phyloP scores from a whole-genome alignment of 2,113 vertebrate species.

The Notothenia coriiceps region DNA sequence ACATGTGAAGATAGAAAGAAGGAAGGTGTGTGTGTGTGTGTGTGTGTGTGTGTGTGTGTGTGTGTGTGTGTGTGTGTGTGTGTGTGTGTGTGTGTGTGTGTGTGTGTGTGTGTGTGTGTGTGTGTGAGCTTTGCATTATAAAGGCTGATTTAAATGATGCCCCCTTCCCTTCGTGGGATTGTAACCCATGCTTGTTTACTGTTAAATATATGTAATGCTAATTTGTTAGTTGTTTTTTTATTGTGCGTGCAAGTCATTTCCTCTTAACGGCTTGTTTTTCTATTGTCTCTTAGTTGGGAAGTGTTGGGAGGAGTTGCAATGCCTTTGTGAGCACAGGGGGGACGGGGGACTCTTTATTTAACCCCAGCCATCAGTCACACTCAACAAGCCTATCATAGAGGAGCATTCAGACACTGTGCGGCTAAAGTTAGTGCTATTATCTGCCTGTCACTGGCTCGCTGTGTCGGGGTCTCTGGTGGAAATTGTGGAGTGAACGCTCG shows the following conservation, averaged over 20 bases:
- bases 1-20: conserved; percentile 47
- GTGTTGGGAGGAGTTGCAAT: conserved; percentile 45
- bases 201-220: conserved; percentile 68
- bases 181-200: conserved; percentile 23
- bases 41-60: background rate
- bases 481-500: conserved; percentile 75
- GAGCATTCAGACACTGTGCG: conserved; percentile 59
- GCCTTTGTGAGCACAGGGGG: conserved; percentile 49
- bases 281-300: conserved; percentile 56
- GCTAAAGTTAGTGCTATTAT: conserved; percentile 82
- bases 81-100: no score
- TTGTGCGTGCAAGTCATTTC: conserved; percentile 53
- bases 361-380: conserved; percentile 78
- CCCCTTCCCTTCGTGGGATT: conserved; percentile 40
- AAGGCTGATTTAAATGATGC: conserved; percentile 63
- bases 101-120: conserved; percentile 9
- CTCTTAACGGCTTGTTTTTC: conserved; percentile 54
- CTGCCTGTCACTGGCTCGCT: conserved; percentile 76
- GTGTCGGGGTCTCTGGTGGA: conserved; percentile 69
- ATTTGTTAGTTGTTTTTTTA: conserved; percentile 50
- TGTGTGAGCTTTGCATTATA: conserved; percentile 75
- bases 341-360: conserved; percentile 69
- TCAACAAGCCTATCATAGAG: conserved; percentile 79
- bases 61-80: no score
- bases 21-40: conserved; percentile 53